phyloP scores from a whole-genome alignment of 2,797 vertebrate species.

The Protonibea diacanthus region DNA sequence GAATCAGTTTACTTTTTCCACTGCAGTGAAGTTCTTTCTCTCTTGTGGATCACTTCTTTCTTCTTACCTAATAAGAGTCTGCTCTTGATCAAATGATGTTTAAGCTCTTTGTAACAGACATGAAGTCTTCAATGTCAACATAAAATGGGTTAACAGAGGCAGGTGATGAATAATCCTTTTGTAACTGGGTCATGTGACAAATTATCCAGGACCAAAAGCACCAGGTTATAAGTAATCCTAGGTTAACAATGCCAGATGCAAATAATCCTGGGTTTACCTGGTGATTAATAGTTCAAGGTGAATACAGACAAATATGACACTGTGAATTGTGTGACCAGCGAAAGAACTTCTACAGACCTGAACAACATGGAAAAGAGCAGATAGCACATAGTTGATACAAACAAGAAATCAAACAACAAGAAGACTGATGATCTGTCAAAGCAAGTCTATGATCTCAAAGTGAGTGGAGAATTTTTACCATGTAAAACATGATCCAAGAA shows the following conservation, averaged over 20 bases:
- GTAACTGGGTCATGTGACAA: constrained; percentile 3
- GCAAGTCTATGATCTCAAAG: no score
- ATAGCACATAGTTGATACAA: no score
- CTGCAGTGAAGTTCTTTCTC: neutral
- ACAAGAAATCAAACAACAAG: no score
- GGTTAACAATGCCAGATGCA: neutral
- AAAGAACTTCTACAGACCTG: no score
- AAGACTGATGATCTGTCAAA: no score
- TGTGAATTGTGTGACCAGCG: no score
- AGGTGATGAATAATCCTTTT: neutral
- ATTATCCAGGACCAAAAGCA: neutral
- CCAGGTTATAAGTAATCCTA: neutral
- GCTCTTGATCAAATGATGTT: neutral
- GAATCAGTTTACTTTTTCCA: neutral
- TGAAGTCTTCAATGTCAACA: neutral
- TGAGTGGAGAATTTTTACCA: no score
- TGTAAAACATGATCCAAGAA: no score
- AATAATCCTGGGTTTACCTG: neutral
- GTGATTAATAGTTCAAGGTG: neutral
- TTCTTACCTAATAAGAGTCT: neutral
- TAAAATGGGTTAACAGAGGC: neutral
- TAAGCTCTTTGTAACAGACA: neutral
- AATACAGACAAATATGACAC: neutral
- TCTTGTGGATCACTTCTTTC: neutral
- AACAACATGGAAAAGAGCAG: no score